Base-by-base conservation (phyloP, 2,113 vertebrate species). In the Clarias magur region DNA sequence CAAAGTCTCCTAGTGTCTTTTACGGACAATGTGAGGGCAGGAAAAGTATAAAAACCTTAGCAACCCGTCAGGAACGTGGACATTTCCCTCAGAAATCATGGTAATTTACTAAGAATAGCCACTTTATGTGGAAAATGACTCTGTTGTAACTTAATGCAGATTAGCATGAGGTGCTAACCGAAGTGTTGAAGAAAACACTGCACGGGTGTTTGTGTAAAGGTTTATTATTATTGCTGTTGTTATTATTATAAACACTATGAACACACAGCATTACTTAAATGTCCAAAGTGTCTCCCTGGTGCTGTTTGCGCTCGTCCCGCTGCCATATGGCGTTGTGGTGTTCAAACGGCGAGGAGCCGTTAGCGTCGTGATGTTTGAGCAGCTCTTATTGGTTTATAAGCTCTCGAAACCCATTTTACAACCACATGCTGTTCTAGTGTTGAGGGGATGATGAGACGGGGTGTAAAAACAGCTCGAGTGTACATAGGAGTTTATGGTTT, bases 331-430 rank as follows among this genome's bases (percentile, higher is more conserved):
- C 53, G 65, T 23, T n/a, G 63, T 68, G 63, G 27, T 25, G 13
- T 78, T 68, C 65, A 81, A 16, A 70, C 30, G 34, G 76, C 57
- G 76, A 57, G 85, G 65, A 80, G 56, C 42, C 23, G 59, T 65
- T 79, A 86, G 63, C 76, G 54, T 23, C 42, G 63, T 80, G 53
- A 70, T 86, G 78, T 80, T 80, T 70, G 63, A 86, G 60, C 27
- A 59, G 53, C 85, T 80, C 27, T 70, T 86, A 86, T 42, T 86
- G 76, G 75, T 79, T 78, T 86, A 83, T 79, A 79, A 48, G 82
- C 75, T 78, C 85, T 78, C 80, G 34, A 60, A 88, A 84, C 59
- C 16, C 17, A 38, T 63, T 81, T 85, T 82, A 82, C 85, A 62
- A 56, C 65, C 80, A 80, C 60, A 86, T 84, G 85, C 85, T 83